phyloP scores from a whole-genome alignment of 2,888 invertebrate species.

The Euproctis similis region DNA sequence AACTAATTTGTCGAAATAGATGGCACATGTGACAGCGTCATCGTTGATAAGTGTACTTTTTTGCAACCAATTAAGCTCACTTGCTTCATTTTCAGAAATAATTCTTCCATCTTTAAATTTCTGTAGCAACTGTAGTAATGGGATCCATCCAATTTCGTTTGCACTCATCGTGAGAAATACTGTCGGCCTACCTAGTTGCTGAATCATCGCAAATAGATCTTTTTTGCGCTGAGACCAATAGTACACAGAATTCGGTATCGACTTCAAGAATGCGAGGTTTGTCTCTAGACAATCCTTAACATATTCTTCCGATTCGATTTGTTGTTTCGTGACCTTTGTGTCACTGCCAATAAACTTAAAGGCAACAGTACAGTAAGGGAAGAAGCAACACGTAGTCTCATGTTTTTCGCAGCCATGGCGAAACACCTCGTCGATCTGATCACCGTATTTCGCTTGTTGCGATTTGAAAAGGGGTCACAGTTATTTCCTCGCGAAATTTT shows the following conservation, averaged over 20 bases:
- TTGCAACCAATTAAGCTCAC: constrained; percentile 10
- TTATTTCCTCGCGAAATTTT: background rate
- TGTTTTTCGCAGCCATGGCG: no score
- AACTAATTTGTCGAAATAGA: constrained; percentile 37
- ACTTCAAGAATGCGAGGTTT: constrained; percentile 26
- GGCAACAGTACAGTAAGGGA: background rate
- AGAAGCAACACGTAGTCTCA: background rate
- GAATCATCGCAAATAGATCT: constrained; percentile 38
- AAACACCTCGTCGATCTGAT: background rate
- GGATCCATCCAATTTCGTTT: constrained; percentile 35
- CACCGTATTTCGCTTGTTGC: background rate
- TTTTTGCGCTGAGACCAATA: constrained; percentile 32
- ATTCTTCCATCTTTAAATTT: constrained; percentile 28
- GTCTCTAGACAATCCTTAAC: constrained; percentile 4
- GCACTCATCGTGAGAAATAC: constrained; percentile 35
- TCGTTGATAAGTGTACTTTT: constrained; percentile 19
- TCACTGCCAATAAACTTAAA: background rate
- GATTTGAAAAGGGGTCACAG: background rate
- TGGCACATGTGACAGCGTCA: constrained; percentile 29
- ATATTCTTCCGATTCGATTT: background rate
- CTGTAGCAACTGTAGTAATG: constrained; percentile 32
- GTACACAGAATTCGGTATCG: constrained; percentile 29
- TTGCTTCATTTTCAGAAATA: constrained; percentile 8
- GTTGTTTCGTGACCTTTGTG: background rate
- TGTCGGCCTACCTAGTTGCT: constrained; percentile 36